Conservation (phyloP, 2,113 vertebrate genomes). For the Oncorhynchus masou region DNA sequence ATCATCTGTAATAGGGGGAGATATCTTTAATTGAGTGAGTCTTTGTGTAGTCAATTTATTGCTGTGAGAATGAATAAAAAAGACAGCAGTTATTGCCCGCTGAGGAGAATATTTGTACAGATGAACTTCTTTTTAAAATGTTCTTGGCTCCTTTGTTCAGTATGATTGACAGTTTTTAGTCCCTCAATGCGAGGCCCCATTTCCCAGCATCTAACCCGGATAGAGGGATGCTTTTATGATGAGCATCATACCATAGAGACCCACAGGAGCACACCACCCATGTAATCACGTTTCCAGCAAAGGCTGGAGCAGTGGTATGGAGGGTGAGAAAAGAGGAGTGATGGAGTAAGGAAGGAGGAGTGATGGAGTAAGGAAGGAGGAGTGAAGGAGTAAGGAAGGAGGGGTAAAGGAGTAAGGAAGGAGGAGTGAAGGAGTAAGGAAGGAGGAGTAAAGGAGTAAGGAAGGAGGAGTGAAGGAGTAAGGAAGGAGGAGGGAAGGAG, state of each 20-base stretch:
- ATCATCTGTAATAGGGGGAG: neutral
- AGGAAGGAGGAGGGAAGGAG: too few relatives aligned
- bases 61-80: neutral
- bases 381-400: too few relatives aligned
- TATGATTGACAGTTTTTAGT: conserved; percentile 1
- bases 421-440: too few relatives aligned
- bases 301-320: too few relatives aligned
- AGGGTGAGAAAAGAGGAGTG: too few relatives aligned
- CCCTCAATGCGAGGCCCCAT: neutral
- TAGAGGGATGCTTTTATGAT: neutral
- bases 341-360: too few relatives aligned
- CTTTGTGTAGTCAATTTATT: neutral
- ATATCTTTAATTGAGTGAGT: neutral
- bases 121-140: neutral
- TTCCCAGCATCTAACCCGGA: neutral
- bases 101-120: neutral
- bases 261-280: too few relatives aligned
- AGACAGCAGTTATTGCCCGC: neutral
- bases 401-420: too few relatives aligned
- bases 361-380: too few relatives aligned
- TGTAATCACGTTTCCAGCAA: too few relatives aligned
- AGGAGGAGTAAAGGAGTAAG: too few relatives aligned
- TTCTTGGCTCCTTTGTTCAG: neutral
- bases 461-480: too few relatives aligned
- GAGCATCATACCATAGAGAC: neutral